Evolutionary conservation across 2,888 invertebrate species (phyloP), one percentile per base, ranked within the genome.

Genomic region (Acronicta aceris): DNA sequence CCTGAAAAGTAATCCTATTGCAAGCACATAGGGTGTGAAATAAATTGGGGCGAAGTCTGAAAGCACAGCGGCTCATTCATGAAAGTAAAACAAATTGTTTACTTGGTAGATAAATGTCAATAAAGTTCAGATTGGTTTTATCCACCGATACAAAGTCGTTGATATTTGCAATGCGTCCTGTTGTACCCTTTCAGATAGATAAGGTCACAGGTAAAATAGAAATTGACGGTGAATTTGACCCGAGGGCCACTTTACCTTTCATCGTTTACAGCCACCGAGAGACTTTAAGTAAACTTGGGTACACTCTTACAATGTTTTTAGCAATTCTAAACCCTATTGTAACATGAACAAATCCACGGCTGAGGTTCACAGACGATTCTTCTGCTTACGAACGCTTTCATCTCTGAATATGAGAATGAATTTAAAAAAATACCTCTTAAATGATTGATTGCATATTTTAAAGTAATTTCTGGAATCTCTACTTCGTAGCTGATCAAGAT

Each of bases 1-100:
- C 16, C 16, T 42, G 38, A 62, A 79, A 70, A 65, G 0, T 52
- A 55, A 53, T 57, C 72, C 66, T 82, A 60, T 21, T 12, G 12
- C 56, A 21, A 60, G 12, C 33, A n/a, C 2, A 53, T 80, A 84
- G 45, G 68, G 79, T 70, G 30, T 59, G 63, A 68, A 81, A 70
- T 78, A 48, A 59, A 59, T 54, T 71, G 56, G 6, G 42, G n/a
- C 15, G 10, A 43, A 13, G 10, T 36, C 52, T 56, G 56, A 65
- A 62, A 70, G 56, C 65, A 67, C 52, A 59, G 62, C 53, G 72
- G 57, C 77, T 77, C 78, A 81, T 81, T 82, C 79, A 82, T 79
- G 74, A 79, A 78, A 80, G 68, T 73, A 79, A 81, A 83, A 78
- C 77, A 81, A 81, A 82, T 76, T 81, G 85, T 85, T 85, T 78